Evolutionary conservation across 2,888 invertebrate genomes (phyloP).

Genomic region (Coleophora deauratella): DNA sequence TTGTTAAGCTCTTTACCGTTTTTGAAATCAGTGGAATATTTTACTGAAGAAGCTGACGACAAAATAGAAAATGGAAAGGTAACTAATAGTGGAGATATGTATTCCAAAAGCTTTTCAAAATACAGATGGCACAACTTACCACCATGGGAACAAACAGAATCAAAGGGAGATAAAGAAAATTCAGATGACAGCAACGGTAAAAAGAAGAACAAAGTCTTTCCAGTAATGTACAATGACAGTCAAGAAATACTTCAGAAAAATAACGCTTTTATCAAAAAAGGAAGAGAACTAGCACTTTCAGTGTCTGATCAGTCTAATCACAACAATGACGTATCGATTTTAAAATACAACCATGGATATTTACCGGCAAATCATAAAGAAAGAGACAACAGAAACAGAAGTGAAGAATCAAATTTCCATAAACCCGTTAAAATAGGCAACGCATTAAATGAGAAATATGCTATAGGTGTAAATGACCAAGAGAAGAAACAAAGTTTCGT

Average conservation of each 20-base stretch:
- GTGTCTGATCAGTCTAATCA: constrained; percentile 42
- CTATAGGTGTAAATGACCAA: constrained; percentile 39
- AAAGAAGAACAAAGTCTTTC: no score
- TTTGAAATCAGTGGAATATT: constrained; percentile 48
- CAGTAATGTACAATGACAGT: no score
- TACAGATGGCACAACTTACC: constrained; percentile 62
- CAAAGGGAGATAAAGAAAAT: no score
- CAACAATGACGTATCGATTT: constrained; percentile 35
- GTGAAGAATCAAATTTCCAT: constrained; percentile 30
- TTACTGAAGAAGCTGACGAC: constrained; percentile 24
- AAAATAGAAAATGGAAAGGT: constrained; percentile 14
- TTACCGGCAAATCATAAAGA: constrained; percentile 30
- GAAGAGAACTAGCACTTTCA: constrained; percentile 35
- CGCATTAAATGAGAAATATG: constrained; percentile 47
- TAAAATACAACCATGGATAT: constrained; percentile 52
- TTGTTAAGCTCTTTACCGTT: constrained; percentile 43
- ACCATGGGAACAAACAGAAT: constrained; percentile 24
- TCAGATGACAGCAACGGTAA: no score
- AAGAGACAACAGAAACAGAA: constrained; percentile 10
- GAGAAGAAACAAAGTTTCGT: constrained; percentile 47
- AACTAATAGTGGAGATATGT: constrained; percentile 27
- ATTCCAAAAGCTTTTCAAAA: constrained; percentile 37
- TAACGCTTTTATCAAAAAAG: constrained; percentile 27
- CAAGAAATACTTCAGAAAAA: constrained; percentile 11
- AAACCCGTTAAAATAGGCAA: constrained; percentile 58